These are phyloP conservation scores for Kuschelorhynchus macadamiae DNA, from an alignment of 2,888 invertebrate species.

Conservation along the genomic window DNA sequence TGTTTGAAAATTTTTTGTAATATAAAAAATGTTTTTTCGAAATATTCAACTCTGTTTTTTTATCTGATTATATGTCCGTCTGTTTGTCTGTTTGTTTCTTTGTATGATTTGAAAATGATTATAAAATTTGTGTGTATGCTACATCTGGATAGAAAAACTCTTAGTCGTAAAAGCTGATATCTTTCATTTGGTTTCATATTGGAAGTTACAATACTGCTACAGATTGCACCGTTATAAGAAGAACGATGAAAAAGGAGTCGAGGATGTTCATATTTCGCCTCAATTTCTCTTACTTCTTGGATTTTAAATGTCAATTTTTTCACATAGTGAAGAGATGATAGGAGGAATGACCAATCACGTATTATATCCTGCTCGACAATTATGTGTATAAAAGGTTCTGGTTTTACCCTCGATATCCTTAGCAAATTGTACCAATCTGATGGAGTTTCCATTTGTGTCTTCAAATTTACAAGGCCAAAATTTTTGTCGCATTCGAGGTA, in stretches of 20 bases:
- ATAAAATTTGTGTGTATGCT: slow-evolving; percentile 2
- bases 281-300: no score
- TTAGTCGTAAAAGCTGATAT: neutral
- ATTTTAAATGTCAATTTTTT: no score
- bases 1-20: no score
- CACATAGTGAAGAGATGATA: no score
- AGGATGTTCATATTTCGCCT: neutral
- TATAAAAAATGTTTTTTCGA: no score
- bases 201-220: slow-evolving; percentile 7
- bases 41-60: no score
- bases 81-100: no score
- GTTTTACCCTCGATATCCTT: slow-evolving; percentile 1
- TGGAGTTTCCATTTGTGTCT: neutral
- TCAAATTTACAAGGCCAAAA: slow-evolving; percentile 6
- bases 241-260: neutral
- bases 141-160: slow-evolving; percentile 6
- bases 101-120: no score
- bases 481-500: slow-evolving; percentile 32
- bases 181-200: slow-evolving; percentile 9
- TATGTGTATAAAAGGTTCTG: neutral
- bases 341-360: no score
- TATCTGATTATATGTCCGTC: no score
- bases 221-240: no score
- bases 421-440: slow-evolving; percentile 6
- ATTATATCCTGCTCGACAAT: neutral